A percentile compares a stretch with the other conserved stretches of the same genome.
phyloP scores from a whole-genome alignment of 2,797 vertebrate species.

The Tenualosa ilisha region DNA sequence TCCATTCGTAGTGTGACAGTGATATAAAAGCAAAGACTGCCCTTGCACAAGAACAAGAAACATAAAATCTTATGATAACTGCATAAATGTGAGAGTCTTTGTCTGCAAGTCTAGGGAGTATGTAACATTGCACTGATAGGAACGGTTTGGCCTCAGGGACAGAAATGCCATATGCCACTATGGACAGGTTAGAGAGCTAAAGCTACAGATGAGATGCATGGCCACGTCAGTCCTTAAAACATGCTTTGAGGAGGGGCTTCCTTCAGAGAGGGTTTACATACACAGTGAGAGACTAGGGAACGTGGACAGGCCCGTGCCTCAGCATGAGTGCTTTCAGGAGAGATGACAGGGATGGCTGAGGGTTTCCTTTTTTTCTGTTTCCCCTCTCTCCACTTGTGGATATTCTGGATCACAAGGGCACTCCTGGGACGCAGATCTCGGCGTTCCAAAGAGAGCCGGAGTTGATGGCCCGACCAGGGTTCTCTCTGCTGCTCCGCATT shows the following conservation, averaged over 20 bases:
- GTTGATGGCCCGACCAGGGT: neutral
- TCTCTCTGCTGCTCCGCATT: neutral
- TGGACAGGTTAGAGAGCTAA: conserved; percentile 3
- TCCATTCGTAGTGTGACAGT: neutral
- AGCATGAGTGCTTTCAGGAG: neutral
- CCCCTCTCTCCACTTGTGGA: neutral
- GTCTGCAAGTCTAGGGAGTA: neutral
- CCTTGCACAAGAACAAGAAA: neutral
- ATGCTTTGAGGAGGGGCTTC: conserved; percentile 49
- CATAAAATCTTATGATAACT: neutral
- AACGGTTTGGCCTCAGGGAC: neutral
- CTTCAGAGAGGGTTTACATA: neutral
- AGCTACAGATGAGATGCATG: conserved; percentile 64
- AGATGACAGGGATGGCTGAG: neutral
- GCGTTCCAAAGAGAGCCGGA: neutral
- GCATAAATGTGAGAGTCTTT: neutral
- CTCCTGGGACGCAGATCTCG: neutral
- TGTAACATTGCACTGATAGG: conserved; percentile 6
- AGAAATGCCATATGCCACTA: conserved; percentile 21
- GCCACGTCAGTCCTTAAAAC: conserved; percentile 63
- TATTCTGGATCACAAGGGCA: neutral
- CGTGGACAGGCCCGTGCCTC: neutral
- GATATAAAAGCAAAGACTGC: neutral
- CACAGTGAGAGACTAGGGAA: neutral
- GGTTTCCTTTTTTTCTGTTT: neutral